Conservation (phyloP, 2,113 vertebrate species). For the Meriones unguiculatus region DNA sequence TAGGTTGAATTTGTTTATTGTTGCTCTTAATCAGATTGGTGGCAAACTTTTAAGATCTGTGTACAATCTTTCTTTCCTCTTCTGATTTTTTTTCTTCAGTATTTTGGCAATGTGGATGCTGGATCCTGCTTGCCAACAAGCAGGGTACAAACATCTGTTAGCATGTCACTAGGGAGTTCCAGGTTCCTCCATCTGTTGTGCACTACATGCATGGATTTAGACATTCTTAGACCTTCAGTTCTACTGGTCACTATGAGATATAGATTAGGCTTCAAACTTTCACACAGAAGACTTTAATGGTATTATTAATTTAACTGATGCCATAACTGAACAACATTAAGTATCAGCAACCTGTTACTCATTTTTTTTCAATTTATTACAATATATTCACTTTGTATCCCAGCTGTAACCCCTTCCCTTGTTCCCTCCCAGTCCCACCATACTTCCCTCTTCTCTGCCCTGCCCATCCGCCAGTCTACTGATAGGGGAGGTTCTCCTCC, state of each 20-base stretch:
- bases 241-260: background rate
- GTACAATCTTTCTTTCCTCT: background rate
- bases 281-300: background rate
- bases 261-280: background rate
- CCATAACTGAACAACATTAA: background rate
- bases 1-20: background rate
- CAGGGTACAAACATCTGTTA: background rate
- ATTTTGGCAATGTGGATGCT: background rate
- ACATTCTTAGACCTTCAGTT: background rate
- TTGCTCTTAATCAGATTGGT: constrained; percentile 23
- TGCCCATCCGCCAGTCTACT: no score
- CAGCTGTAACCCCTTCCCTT: no score
- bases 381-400: no score
- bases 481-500: no score
- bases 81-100: background rate
- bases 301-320: background rate
- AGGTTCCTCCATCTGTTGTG: background rate
- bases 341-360: background rate
- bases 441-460: no score
- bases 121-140: background rate
- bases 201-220: background rate
- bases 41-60: background rate
- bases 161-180: background rate
- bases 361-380: background rate
- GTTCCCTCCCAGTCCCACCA: no score